phyloP scores from a whole-genome alignment of 2,113 vertebrate genomes.

The Leptobrachium ailaonicum region DNA sequence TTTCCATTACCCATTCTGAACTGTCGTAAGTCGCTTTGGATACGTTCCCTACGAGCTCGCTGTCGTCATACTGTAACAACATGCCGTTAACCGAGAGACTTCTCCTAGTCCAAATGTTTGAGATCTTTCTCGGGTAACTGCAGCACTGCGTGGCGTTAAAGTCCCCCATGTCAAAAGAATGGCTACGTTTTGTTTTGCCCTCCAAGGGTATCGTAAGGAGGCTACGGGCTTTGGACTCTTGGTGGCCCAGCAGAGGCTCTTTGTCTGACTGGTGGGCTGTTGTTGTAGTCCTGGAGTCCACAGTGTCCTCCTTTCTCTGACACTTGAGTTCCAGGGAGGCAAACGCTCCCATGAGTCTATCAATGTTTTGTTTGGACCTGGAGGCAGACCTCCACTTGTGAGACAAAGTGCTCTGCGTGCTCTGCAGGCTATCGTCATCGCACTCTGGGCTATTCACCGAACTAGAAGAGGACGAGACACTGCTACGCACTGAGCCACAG shows the following conservation, averaged over 20 bases:
- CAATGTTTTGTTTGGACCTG: slow-evolving; percentile 84
- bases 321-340: slow-evolving; percentile 89
- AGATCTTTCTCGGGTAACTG: slow-evolving; percentile 85
- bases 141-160: slow-evolving; percentile 77
- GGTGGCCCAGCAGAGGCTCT: slow-evolving; percentile 88
- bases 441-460: slow-evolving; percentile 77
- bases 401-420: slow-evolving; percentile 79
- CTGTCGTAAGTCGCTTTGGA: slow-evolving; percentile 80
- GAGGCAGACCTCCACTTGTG: slow-evolving; percentile 80
- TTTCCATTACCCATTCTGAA: slow-evolving; percentile 98
- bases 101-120: slow-evolving; percentile 97
- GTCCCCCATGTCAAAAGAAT: slow-evolving; percentile 96
- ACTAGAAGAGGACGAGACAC: slow-evolving; percentile 85
- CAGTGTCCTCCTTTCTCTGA: slow-evolving; percentile 74
- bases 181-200: slow-evolving; percentile 90
- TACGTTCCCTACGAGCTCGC: slow-evolving; percentile 64
- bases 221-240: slow-evolving; percentile 80
- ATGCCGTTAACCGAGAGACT: slow-evolving; percentile 95
- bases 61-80: slow-evolving; percentile 84
- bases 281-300: slow-evolving; percentile 73
- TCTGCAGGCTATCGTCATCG: slow-evolving; percentile 72
- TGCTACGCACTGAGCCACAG: slow-evolving; percentile 82
- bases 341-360: slow-evolving; percentile 92
- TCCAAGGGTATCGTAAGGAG: slow-evolving; percentile 87
- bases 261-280: slow-evolving; percentile 78